These are phyloP conservation scores for Ibidorhyncha struthersii DNA, from an alignment of 2,113 vertebrate species.

Conservation along the genomic window DNA sequence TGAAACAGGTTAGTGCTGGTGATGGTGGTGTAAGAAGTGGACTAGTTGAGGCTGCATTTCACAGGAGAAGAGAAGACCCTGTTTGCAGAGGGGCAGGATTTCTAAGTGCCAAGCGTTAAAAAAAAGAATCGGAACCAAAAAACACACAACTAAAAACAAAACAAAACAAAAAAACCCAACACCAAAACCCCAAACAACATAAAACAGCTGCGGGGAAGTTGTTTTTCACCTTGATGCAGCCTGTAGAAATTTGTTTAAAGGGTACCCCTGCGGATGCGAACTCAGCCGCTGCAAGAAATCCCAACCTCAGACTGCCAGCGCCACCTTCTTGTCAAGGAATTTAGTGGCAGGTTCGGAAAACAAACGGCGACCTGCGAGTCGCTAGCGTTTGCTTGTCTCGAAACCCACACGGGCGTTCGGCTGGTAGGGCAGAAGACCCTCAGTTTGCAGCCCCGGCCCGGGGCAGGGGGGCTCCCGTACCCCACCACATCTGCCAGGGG, in stretches of 20 bases:
- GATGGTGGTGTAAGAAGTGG: neutral
- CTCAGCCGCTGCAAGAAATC: neutral
- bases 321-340: slow-evolving; percentile 47
- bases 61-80: neutral
- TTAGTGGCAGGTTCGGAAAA: neutral
- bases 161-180: no score
- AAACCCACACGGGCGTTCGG: neutral
- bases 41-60: neutral
- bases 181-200: neutral
- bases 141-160: neutral
- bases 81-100: neutral
- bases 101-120: neutral
- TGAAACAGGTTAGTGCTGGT: neutral
- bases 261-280: neutral
- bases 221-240: slow-evolving; percentile 2
- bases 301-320: slow-evolving; percentile 31
- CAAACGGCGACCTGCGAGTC: no score
- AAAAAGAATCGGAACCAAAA: neutral
- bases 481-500: neutral
- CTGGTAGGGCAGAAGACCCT: neutral
- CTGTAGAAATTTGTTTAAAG: neutral
- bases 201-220: slow-evolving; percentile 44
- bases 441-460: neutral
- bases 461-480: neutral
- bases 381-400: neutral